phyloP scores from a whole-genome alignment of 2,797 vertebrate species.

The Poeciliopsis paucimaculata region DNA sequence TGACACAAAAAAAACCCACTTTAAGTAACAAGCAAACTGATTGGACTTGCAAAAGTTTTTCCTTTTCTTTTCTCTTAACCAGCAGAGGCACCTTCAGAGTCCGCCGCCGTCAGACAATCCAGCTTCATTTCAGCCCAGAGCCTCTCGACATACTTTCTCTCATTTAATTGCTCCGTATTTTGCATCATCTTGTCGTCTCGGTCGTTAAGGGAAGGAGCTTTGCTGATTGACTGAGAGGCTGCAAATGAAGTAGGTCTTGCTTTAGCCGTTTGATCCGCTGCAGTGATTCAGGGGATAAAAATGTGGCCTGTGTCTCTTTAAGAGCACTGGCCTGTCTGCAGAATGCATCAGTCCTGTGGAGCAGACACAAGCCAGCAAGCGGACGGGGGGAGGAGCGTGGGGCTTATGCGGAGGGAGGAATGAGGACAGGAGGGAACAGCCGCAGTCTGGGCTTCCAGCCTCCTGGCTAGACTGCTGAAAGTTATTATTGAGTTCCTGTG shows the following conservation, averaged over 20 bases:
- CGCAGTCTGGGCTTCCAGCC: conserved; percentile 93
- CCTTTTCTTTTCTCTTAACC: conserved; percentile 51
- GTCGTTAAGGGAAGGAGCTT: conserved; percentile 51
- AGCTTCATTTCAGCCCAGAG: conserved; percentile 58
- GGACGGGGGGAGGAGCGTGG: conserved; percentile 73
- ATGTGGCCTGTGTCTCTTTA: conserved; percentile 86
- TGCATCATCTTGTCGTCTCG: conserved; percentile 58
- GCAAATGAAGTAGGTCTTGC: conserved; percentile 66
- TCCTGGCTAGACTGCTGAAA: conserved; percentile 98
- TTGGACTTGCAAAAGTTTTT: conserved; percentile 72
- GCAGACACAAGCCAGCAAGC: conserved; percentile 84
- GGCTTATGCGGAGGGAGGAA: conserved; percentile 77
- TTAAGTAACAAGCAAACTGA: conserved; percentile 59
- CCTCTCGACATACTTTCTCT: conserved; percentile 68
- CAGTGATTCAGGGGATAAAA: conserved; percentile 83
- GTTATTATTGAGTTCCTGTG: conserved; percentile 96
- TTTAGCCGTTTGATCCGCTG: conserved; percentile 76
- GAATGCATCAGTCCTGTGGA: conserved; percentile 89
- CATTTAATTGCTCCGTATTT: conserved; percentile 60
- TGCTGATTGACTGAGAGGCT: conserved; percentile 61
- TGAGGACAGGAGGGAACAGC: conserved; percentile 86
- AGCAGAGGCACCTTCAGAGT: conserved; percentile 73
- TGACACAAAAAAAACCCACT: conserved; percentile 11
- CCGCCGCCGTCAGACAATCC: conserved; percentile 51
- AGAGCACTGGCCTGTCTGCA: conserved; percentile 86